These are phyloP conservation scores for Hedychridium roseum DNA, from an alignment of 2,888 invertebrate species.

Conservation along the genomic window DNA sequence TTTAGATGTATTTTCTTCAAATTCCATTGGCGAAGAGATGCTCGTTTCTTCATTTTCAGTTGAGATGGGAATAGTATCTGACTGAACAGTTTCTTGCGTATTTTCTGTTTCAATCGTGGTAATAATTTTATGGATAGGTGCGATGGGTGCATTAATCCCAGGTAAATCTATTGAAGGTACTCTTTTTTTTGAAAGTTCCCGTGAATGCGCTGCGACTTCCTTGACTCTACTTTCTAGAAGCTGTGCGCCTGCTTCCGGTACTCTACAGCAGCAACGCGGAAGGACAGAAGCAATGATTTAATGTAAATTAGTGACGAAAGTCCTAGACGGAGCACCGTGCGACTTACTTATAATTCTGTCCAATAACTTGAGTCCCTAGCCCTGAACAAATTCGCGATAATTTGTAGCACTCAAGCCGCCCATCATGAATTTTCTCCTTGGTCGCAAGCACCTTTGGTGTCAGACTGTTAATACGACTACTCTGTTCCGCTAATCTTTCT, in stretches of 20 bases:
- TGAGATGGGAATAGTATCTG: neutral
- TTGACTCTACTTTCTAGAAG: constrained; percentile 52
- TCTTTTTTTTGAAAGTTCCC: constrained; percentile 49
- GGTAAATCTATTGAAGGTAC: constrained; percentile 25
- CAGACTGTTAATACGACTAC: constrained; percentile 46
- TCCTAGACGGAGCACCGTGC: neutral
- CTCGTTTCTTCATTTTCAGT: neutral
- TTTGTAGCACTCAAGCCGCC: constrained; percentile 53
- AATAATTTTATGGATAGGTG: no score
- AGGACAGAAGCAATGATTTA: neutral
- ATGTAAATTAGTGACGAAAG: constrained; percentile 6
- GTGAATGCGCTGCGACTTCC: constrained; percentile 53
- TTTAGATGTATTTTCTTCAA: neutral
- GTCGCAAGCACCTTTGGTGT: constrained; percentile 47
- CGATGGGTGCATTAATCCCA: constrained; percentile 7
- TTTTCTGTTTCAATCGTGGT: neutral
- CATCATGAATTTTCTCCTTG: constrained; percentile 50
- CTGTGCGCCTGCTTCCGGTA: constrained; percentile 54
- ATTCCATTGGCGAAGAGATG: neutral
- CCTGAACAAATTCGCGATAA: constrained; percentile 53
- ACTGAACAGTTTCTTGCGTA: no score
- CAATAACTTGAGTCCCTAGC: constrained; percentile 50
- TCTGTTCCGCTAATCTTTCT: constrained; percentile 48
- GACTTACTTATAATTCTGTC: constrained; percentile 56
- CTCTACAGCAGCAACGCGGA: constrained; percentile 39